Base-by-base conservation (phyloP, 2,888 invertebrate species). In the Cheiracanthium punctorium region DNA sequence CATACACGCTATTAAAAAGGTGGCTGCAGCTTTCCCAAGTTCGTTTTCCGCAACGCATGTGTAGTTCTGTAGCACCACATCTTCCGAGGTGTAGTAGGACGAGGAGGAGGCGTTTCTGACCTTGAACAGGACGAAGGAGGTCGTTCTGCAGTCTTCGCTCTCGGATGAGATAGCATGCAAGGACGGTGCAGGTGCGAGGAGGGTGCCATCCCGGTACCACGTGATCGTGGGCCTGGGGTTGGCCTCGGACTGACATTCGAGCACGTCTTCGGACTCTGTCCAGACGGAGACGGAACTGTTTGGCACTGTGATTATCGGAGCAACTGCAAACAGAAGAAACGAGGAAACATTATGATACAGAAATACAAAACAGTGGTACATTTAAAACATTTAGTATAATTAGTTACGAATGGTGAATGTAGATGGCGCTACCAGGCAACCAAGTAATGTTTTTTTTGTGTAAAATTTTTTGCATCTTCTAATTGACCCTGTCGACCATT, bases 201-300 rank as follows among this genome's bases (percentile, higher is more conserved):
- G 77, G 28, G 71, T 75, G 12, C 85, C 86, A 43, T 89, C 89
- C 37, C 77, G 80, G 41, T 80, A 82, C 89, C 89, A 89, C n/a
- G 58, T 69, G 72, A 89, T 71, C 17, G 29, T 69, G n/a, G 89
- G 69, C 10, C 75, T 24, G 0, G 89, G 89, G 69, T 76, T 82
- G 28, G 88, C 88, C 41, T 88, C 88, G 17, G 88, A 48, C 20
- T 67, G 10, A 33, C 89, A 89, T 41, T 86, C 79, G 20, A 89
- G 80, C 20, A n/a, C 32, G 30, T 71, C 48, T 32, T 43, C 72
- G n/a, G 7, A 10, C 12, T 17, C 58, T 8, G 24, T 58, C 24
- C 24, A 24, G 58, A 24, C 20, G 37, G 75, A 75, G 5, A 37
- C 20, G 12, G 75, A n/a, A 5, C 67, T 72, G 32, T 82, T 82